These are phyloP conservation scores for Sebastes vulpes DNA, from an alignment of 2,797 vertebrate genomes.

Conservation along the genomic window DNA sequence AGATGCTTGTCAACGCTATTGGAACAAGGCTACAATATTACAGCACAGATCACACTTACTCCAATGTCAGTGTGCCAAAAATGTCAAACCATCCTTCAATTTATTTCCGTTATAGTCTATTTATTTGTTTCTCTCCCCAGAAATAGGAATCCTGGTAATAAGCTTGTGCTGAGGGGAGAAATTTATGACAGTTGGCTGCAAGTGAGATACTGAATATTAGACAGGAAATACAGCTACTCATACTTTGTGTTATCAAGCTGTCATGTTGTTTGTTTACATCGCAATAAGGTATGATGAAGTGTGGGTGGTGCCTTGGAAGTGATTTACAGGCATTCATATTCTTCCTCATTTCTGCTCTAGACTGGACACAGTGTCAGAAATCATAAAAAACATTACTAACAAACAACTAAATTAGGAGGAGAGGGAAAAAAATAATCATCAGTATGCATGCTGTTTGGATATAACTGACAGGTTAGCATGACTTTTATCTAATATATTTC, in stretches of 20 bases:
- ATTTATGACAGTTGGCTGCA: conserved; percentile 50
- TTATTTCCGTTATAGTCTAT: neutral
- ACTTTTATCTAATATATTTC: neutral
- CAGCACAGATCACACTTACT: conserved; percentile 12
- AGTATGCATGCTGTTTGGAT: neutral
- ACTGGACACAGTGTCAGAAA: conserved; percentile 29
- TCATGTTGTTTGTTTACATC: conserved; percentile 56
- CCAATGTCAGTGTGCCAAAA: conserved; percentile 20
- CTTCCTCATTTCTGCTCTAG: conserved; percentile 8
- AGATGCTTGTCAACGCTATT: conserved; percentile 24
- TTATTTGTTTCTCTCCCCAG: neutral
- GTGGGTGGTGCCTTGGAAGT: conserved; percentile 27
- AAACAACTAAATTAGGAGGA: neutral
- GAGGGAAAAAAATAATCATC: neutral
- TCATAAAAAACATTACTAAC: conserved; percentile 15
- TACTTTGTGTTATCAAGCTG: conserved; percentile 54
- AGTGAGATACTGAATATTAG: conserved; percentile 46
- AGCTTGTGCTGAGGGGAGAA: conserved; percentile 27
- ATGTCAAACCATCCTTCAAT: conserved; percentile 30
- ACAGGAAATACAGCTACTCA: conserved; percentile 43
- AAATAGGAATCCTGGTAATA: conserved; percentile 52
- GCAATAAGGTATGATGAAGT: conserved; percentile 34
- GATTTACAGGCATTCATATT: conserved; percentile 36
- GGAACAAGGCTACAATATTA: conserved; percentile 15
- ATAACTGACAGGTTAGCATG: conserved; percentile 8